Evolutionary conservation across 2,888 invertebrate genomes (phyloP), one percentile per base, ranked within the genome.

Genomic region (Mythimna lalbum): DNA sequence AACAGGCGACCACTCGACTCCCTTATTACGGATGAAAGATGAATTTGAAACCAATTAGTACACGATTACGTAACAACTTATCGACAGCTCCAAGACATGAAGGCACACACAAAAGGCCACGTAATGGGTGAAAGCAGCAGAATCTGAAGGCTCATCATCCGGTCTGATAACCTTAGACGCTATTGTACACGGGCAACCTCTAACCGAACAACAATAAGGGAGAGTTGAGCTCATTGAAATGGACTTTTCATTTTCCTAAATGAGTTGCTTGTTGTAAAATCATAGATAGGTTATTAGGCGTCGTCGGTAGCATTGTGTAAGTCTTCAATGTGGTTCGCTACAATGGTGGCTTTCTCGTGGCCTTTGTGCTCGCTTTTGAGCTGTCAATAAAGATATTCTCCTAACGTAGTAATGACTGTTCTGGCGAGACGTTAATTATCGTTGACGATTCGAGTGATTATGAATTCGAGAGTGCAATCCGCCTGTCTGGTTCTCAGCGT

Each of bases 81-180:
- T 88, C 88, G 87, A 90, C 88, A 73, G 69, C 65, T 84, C 64
- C 63, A 69, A 73, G 61, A 74, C 73, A 86, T 85, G 86, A 83
- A 89, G 89, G 86, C 89, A 85, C 85, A 89, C 87, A 91, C 89
- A 91, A 92, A 90, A 92, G 90, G 85, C 90, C 79, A 89, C 85
- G 91, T 95, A 94, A 95, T 93, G 83, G 93, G 94, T 93, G 95
- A 95, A 95, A 95, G 95, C 93, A 90, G 88, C 88, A 88, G 90
- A 92, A 92, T 91, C 90, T 90, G 91, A 91, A 93, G 90, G 91
- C 92, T 92, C 94, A 94, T 94, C 94, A 94, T 93, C 85, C 94
- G 95, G 94, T 95, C 95, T 94, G 95, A 94, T 94, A 94, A 95
- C 91, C 93, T 93, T 92, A 90, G 86, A 87, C 69, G 88, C 92